Evolutionary conservation across 2,113 vertebrate species (phyloP), one percentile per base, ranked within the genome.

Genomic region (Tupaia tana): DNA sequence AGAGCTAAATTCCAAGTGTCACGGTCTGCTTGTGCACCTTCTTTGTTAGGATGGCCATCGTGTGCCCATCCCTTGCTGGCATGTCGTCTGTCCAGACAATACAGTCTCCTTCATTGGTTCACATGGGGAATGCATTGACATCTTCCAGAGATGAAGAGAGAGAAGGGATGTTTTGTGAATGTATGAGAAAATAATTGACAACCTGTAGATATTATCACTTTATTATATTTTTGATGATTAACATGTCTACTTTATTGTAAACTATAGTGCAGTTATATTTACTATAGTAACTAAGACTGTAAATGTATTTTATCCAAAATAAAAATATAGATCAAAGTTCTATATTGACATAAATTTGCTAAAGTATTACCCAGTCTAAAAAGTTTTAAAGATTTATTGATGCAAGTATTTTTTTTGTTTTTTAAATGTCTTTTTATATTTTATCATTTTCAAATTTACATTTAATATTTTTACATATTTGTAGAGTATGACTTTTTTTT

Each of bases 131-230:
- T n/a, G 43, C 81, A 8, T 66, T 43, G 31, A 1, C 56, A 52
- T 78, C 34, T 63, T 84, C 77, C 85, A 71, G 88, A 80, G 73
- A 31, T 71, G 82, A 93, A 69, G 71, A 66, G 91, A 29, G 85
- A 85, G 67, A 83, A 73, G 75, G 34, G 25, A 58, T 90, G 5
- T 95, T 94, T 89, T 61, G 15, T 93, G 91, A 92, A 73, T 58
- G 54, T 61, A 15, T 19, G 27, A 71, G 52, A 15, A 74, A 52
- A 86, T 73, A 73, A 10, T 58, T 70, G 70, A 85, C 87, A 88
- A 56, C 16, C 2, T 19, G 69, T 87, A 64, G 58, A 66, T 81
- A 64, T 4, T 67, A 14, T 82, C 54, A 43, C 56, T 88, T 66
- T 43, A 43, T 43, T 43, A 3, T 43, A 43, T 43, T 43, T 43